A percentile compares a stretch with the other conserved stretches of the same genome.
Evolutionary conservation across 2,797 vertebrate species (phyloP).

Genomic region (Dendrocincla fuliginosa): DNA sequence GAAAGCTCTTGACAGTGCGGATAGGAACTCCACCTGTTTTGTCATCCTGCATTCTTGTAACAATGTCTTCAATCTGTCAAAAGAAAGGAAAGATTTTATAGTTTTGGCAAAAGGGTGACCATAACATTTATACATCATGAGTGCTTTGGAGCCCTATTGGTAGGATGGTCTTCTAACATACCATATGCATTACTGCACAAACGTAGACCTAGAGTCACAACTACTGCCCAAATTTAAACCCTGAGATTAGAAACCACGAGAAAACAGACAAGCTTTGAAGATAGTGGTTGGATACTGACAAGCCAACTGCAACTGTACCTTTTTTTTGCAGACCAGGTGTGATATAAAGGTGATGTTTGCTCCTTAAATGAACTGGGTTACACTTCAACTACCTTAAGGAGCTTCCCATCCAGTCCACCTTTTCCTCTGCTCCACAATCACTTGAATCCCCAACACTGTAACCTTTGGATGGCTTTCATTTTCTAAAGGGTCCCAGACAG

Average conservation of each 20-base stretch:
- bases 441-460: background rate
- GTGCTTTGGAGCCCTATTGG: background rate
- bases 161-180: background rate
- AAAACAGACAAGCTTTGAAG: background rate
- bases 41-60: constrained; percentile 94
- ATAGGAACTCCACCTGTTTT: constrained; percentile 93
- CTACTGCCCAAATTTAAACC: background rate
- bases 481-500: background rate
- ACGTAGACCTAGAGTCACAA: background rate
- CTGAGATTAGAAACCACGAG: background rate
- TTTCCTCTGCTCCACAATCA: background rate
- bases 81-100: constrained; percentile 22
- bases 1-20: constrained; percentile 98
- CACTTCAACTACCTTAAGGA: background rate
- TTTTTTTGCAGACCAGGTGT: background rate
- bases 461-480: background rate
- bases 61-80: constrained; percentile 93
- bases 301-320: background rate
- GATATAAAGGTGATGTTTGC: background rate
- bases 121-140: fast-evolving
- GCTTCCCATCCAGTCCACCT: background rate
- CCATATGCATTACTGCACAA: background rate
- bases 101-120: background rate
- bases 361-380: background rate
- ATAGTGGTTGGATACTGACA: background rate